Evolutionary conservation across 2,888 invertebrate species (phyloP).

Genomic region (Coenonympha arcania): DNA sequence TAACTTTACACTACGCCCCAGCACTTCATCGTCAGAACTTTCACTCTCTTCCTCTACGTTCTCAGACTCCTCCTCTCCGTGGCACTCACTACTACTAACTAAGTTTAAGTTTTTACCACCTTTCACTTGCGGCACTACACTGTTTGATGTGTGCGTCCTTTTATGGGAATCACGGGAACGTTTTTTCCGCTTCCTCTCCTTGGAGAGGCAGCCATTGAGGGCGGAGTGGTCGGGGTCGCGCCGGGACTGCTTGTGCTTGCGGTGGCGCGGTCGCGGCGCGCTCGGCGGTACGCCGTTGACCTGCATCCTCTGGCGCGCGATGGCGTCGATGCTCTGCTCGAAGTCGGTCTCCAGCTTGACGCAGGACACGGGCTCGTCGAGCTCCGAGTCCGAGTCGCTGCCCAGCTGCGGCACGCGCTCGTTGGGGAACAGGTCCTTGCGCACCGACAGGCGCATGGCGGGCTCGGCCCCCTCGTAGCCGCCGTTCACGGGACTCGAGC

Average conservation of each 20-base stretch:
- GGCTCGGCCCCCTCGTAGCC: constrained; percentile 62
- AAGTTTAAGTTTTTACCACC: constrained; percentile 72
- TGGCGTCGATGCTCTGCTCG: constrained; percentile 69
- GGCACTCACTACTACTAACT: constrained; percentile 70
- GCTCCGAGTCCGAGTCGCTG: constrained; percentile 40
- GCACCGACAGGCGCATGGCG: constrained; percentile 63
- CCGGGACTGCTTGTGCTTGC: constrained; percentile 63
- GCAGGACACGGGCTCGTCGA: constrained; percentile 54
- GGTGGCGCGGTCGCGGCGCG: constrained; percentile 52
- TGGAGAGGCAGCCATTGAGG: constrained; percentile 55
- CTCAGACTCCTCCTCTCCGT: constrained; percentile 47
- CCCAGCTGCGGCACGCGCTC: constrained; percentile 44
- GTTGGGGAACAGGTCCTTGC: constrained; percentile 69
- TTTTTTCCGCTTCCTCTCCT: constrained; percentile 61
- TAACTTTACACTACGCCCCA: constrained; percentile 67
- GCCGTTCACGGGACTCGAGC: constrained; percentile 69
- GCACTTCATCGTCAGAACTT: constrained; percentile 68
- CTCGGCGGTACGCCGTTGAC: constrained; percentile 54
- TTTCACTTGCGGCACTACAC: constrained; percentile 58
- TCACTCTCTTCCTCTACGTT: constrained; percentile 44
- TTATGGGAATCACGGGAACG: constrained; percentile 45
- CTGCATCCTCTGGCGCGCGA: constrained; percentile 58
- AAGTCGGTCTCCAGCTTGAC: constrained; percentile 70
- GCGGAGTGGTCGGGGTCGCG: constrained; percentile 47
- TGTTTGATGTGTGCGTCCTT: constrained; percentile 52